phyloP scores from a whole-genome alignment of 2,797 vertebrate species.

The Pangasius larnaudii region DNA sequence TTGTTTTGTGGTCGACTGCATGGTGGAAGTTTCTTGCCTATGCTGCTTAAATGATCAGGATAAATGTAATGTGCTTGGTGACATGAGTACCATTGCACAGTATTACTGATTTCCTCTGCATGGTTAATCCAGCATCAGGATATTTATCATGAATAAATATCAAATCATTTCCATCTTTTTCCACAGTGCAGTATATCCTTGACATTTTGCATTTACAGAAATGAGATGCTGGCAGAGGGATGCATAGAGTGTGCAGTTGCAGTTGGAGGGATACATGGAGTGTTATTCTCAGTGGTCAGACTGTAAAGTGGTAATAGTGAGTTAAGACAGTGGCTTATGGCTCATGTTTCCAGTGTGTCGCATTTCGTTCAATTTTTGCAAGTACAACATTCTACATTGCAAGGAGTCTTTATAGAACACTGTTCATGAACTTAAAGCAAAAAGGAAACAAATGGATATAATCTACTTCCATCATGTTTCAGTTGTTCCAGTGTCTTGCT shows the following conservation, averaged over 20 bases:
- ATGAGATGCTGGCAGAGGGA: not conserved
- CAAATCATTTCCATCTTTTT: not conserved
- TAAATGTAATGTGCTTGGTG: constrained; percentile 16
- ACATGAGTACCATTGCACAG: not conserved
- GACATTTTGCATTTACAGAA: too few relatives aligned
- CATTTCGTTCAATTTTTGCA: not conserved
- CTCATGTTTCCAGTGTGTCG: not conserved
- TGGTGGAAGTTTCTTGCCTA: constrained; percentile 50
- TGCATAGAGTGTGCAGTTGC: not conserved
- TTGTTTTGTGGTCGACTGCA: constrained; percentile 55
- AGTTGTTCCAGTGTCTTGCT: not conserved
- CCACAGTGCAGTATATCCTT: not conserved
- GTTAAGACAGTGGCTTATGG: not conserved
- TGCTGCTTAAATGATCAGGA: constrained; percentile 65
- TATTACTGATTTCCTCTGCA: not conserved
- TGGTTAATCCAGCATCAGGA: constrained; percentile 3
- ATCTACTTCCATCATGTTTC: not conserved
- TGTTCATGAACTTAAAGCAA: not conserved
- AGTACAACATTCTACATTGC: not conserved
- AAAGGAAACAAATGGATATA: not conserved
- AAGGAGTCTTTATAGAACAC: not conserved
- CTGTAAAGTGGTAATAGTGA: not conserved
- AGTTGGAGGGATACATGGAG: not conserved
- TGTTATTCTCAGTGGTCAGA: not conserved
- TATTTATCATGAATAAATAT: not conserved